These are phyloP conservation scores for Spisula subtruncata DNA, from an alignment of 2,888 invertebrate species.

Conservation along the genomic window DNA sequence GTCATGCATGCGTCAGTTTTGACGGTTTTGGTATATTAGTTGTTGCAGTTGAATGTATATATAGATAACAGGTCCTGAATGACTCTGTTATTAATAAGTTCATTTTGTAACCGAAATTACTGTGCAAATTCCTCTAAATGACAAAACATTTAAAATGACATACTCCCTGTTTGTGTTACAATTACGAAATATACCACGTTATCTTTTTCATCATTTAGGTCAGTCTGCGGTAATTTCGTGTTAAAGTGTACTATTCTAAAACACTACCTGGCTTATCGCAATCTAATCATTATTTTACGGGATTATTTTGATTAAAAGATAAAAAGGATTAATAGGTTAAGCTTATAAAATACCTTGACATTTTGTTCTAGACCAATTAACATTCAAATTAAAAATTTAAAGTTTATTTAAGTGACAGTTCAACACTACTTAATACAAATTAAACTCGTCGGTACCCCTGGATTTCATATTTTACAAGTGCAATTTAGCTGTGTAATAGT, in stretches of 20 bases:
- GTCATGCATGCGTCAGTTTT: no score
- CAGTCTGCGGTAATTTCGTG: not conserved
- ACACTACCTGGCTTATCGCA: not conserved
- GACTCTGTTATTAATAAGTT: no score
- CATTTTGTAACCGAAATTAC: no score
- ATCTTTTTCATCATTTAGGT: not conserved
- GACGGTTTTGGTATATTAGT: no score
- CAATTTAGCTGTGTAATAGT: not conserved
- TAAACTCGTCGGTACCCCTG: not conserved
- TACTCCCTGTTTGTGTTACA: no score
- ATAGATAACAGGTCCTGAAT: no score
- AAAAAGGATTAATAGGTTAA: constrained; percentile 9
- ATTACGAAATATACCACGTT: not conserved
- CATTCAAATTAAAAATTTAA: not conserved
- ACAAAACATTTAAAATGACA: no score
- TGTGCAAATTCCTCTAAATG: no score
- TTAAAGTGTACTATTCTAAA: not conserved
- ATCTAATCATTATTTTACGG: not conserved
- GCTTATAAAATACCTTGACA: not conserved
- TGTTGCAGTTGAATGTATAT: no score
- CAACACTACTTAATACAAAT: not conserved
- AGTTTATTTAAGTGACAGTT: constrained; percentile 1
- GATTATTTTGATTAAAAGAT: constrained; percentile 14
- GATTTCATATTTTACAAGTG: not conserved
- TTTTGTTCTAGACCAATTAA: not conserved